Evolutionary conservation across 2,113 vertebrate genomes (phyloP).

Genomic region (Cheilinus undulatus): DNA sequence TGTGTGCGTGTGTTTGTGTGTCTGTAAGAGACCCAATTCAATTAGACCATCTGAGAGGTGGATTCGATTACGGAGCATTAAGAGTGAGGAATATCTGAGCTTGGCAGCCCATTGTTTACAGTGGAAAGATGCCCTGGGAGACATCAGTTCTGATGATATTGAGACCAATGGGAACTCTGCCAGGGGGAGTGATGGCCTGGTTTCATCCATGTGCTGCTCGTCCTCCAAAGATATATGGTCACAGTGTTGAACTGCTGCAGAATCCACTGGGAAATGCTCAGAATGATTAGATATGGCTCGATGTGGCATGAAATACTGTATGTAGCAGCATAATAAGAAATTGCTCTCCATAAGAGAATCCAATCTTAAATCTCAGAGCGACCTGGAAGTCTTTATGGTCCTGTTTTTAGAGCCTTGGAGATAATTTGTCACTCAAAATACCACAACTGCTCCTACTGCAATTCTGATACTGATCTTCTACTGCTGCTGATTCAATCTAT

Average conservation of each 20-base stretch:
- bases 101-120: constrained; percentile 65
- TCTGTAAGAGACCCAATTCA: constrained; percentile 55
- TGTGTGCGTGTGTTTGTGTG: constrained; percentile 24
- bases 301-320: constrained; percentile 3
- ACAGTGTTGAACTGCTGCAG: constrained; percentile 25
- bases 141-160: constrained; percentile 57
- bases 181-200: constrained; percentile 35
- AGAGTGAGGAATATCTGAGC: constrained; percentile 56
- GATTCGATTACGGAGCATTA: constrained; percentile 63
- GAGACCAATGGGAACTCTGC: constrained; percentile 50
- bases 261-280: constrained; percentile 15
- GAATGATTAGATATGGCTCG: constrained; percentile 34
- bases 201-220: constrained; percentile 31
- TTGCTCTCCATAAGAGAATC: neutral
- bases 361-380: constrained; percentile 13
- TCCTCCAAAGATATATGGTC: constrained; percentile 43
- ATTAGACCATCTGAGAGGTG: constrained; percentile 63
- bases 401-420: neutral
- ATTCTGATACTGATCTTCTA: too few relatives aligned
- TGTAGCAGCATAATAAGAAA: neutral
- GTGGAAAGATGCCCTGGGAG: constrained; percentile 49
- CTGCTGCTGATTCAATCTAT: too few relatives aligned
- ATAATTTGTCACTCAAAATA: constrained; percentile 1
- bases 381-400: neutral
- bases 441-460: too few relatives aligned